Evolutionary conservation across 2,113 vertebrate species (phyloP), one percentile per base, ranked within the genome.

Genomic region (Blennius ocellaris): DNA sequence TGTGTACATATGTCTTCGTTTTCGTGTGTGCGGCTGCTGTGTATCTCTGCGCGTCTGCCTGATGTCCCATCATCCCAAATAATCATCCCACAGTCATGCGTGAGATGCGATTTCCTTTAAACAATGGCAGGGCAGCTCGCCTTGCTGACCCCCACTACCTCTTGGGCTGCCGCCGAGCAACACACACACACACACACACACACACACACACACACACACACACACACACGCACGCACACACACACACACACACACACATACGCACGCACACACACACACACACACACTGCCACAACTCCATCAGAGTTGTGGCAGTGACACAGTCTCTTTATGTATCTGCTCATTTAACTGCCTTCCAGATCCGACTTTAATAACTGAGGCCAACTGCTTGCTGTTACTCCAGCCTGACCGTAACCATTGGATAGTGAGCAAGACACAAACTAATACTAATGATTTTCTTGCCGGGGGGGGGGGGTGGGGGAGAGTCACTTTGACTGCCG

Each of bases 81-180:
- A 86, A 89, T 87, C 81, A 78, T 81, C 69, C 84, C 39, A 81
- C 81, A 75, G 72, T 84, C 90, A 89, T 86, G 84, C 81, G 84
- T 90, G 91, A 90, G 86, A 90, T 87, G 86, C 54, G 75, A 86
- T 87, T 92, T 88, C 75, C 70, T 66, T 85, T 85, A 84, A 85
- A 91, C 90, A 91, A 90, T 87, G 86, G 86, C 82, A 44, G 82
- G 76, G 72, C 58, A 43, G 69, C 81, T 80, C 52, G 51, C 80
- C 71, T 83, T 71, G 52, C 61, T 78, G 83, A 86, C 83, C 81
- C 81, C 11, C 11, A 66, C 69, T 68, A 83, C 84, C 82, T 90
- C 80, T 80, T 74, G 69, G 73, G 58, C 84, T 73, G 75, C 10
- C 1, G 44, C 43, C 59, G 49, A 81, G 80, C 61, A 71, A 65